These are phyloP conservation scores for Rafetus swinhoei DNA, from an alignment of 2,113 vertebrate genomes.

Conservation along the genomic window DNA sequence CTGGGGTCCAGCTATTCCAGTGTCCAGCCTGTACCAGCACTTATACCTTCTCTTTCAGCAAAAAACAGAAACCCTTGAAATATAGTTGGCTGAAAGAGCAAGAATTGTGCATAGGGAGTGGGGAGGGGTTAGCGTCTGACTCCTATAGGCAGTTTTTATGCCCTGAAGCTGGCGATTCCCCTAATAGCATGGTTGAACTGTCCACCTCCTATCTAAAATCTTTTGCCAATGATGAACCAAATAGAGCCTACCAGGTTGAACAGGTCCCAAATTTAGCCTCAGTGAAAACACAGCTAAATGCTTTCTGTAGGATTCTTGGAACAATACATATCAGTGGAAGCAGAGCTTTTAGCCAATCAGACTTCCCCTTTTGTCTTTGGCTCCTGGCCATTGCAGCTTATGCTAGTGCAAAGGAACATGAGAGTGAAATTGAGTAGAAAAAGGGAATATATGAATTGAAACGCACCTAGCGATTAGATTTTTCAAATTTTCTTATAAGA, in stretches of 20 bases:
- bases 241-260: not conserved
- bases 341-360: not conserved
- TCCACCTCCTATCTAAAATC: accelerated
- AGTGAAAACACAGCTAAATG: not conserved
- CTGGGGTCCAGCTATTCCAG: not conserved
- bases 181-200: not conserved
- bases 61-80: not conserved
- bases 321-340: not conserved
- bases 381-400: not conserved
- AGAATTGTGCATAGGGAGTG: accelerated
- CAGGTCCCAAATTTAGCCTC: not conserved
- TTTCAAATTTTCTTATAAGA: not conserved
- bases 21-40: not conserved
- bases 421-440: not conserved
- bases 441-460: not conserved
- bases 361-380: not conserved
- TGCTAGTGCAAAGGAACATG: not conserved
- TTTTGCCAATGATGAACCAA: not conserved
- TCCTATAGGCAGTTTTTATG: not conserved
- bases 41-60: not conserved
- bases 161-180: not conserved
- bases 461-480: not conserved
- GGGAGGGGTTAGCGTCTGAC: not conserved
- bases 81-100: not conserved
- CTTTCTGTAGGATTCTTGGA: not conserved